These are phyloP conservation scores for Bombus pascuorum DNA, from an alignment of 1,140 invertebrate genomes.

Conservation along the genomic window DNA sequence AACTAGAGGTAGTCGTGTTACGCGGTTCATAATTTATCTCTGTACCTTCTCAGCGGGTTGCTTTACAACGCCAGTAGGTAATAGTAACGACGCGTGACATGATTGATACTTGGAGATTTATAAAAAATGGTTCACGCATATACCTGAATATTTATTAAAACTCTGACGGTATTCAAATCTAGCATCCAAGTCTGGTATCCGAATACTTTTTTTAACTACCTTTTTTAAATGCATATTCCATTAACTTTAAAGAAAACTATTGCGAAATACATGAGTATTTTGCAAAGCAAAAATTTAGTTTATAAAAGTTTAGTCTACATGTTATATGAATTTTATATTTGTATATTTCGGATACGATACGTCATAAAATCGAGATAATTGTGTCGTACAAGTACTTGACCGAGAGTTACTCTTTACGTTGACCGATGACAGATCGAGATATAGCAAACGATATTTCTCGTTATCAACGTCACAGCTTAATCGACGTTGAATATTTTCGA, in stretches of 20 bases:
- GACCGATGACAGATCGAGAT: neutral
- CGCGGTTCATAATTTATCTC: neutral
- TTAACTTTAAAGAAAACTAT: neutral
- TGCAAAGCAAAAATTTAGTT: too few relatives aligned
- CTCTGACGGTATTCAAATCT: too few relatives aligned
- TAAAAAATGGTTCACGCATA: neutral
- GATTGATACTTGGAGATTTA: neutral
- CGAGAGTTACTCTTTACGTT: neutral
- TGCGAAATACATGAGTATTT: too few relatives aligned
- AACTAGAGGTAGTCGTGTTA: neutral
- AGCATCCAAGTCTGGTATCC: too few relatives aligned
- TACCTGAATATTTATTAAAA: too few relatives aligned
- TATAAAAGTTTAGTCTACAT: too few relatives aligned
- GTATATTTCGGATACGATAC: too few relatives aligned
- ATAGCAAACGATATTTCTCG: neutral
- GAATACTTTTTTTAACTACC: neutral
- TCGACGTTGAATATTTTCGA: slow-evolving; percentile 8
- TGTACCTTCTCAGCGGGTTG: neutral
- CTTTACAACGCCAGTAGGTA: neutral
- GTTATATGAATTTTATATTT: too few relatives aligned
- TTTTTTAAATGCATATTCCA: neutral
- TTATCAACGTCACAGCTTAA: neutral
- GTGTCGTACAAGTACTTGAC: too few relatives aligned
- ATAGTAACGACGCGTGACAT: neutral
- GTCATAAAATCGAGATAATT: too few relatives aligned